phyloP scores from a whole-genome alignment of 2,888 invertebrate genomes.

The Automeris io region DNA sequence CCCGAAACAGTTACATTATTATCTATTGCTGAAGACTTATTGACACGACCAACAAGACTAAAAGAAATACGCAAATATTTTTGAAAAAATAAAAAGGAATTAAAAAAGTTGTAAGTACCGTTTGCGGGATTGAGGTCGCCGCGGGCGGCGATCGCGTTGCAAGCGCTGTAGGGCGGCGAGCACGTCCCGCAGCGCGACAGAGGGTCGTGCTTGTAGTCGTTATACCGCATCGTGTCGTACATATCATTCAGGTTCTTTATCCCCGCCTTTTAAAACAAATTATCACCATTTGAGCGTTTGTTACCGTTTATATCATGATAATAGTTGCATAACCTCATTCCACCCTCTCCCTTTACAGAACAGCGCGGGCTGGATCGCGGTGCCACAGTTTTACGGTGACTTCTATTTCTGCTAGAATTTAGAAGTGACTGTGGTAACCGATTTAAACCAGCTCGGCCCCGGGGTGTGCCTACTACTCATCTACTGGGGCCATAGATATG shows the following conservation, averaged over 20 bases:
- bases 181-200: slow-evolving; percentile 79
- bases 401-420: no score
- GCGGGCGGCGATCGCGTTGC: slow-evolving; percentile 83
- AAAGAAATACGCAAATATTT: background rate
- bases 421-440: no score
- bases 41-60: background rate
- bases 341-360: no score
- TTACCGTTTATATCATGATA: no score
- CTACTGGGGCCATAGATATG: no score
- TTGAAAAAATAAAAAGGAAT: background rate
- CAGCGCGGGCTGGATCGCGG: no score
- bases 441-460: no score
- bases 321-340: no score
- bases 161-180: slow-evolving; percentile 82
- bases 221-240: slow-evolving; percentile 80
- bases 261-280: slow-evolving; percentile 45
- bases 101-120: slow-evolving; percentile 48
- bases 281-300: slow-evolving; percentile 37
- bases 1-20: no score
- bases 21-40: no score
- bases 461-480: no score
- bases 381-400: no score
- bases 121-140: slow-evolving; percentile 83
- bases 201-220: slow-evolving; percentile 82
- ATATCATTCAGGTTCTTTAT: slow-evolving; percentile 77